Evolutionary conservation across 37 sponge, comb jelly and placozoan species (phyloP).

Genomic region (Bolinopsis microptera): DNA sequence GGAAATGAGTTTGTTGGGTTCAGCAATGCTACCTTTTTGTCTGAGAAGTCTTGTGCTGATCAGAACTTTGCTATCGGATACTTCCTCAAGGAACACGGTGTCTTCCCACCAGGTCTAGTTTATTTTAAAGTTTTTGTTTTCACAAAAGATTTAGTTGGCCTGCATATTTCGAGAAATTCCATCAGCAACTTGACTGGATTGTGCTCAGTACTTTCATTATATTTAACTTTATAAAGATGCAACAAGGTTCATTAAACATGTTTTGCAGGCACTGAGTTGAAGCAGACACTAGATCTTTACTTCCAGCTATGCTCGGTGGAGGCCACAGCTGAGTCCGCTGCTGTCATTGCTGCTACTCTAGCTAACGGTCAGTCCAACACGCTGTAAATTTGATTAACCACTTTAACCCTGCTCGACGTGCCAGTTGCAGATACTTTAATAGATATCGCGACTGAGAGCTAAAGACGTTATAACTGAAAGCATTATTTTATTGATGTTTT

Average conservation of each 20-base stretch:
- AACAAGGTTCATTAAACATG: too few species aligned
- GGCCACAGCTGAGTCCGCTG: constrained; percentile 71
- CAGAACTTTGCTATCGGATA: constrained; percentile 80
- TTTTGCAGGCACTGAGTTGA: background rate
- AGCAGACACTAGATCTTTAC: constrained; percentile 65
- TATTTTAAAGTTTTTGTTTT: background rate
- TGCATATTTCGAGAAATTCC: too few species aligned
- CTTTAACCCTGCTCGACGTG: constrained; percentile 72
- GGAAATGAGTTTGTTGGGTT: constrained; percentile 60
- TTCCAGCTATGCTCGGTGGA: constrained; percentile 83
- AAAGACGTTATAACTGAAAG: too few species aligned
- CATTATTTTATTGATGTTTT: too few species aligned
- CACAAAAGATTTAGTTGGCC: too few species aligned
- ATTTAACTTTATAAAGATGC: too few species aligned
- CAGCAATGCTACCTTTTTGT: constrained; percentile 66
- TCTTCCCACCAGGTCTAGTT: constrained; percentile 57
- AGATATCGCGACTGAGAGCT: too few species aligned
- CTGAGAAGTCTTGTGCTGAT: constrained; percentile 72
- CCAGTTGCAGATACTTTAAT: too few species aligned
- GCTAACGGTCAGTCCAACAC: constrained; percentile 75
- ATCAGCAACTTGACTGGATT: too few species aligned
- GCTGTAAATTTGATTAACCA: too few species aligned
- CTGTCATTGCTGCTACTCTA: constrained; percentile 89
- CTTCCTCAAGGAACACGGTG: constrained; percentile 74
- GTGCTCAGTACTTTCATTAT: too few species aligned